Evolutionary conservation across 2,113 vertebrate species (phyloP).

Genomic region (Campylomormyrus numenius): DNA sequence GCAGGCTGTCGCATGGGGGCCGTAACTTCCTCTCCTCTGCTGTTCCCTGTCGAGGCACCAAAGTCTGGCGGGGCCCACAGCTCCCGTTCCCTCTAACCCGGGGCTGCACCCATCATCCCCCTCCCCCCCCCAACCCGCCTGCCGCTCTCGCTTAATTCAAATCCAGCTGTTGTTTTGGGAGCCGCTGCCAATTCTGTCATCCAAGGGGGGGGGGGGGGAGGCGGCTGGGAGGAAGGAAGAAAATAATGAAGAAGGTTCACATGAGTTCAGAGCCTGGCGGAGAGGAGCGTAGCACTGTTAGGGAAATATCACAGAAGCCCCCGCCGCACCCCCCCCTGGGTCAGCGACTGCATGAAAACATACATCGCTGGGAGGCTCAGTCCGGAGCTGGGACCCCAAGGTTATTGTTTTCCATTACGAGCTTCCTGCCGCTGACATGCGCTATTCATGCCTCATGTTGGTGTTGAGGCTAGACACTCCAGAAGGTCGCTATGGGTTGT

Average conservation of each 20-base stretch:
- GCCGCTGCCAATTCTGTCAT: slow-evolving; percentile 28
- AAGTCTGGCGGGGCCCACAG: not conserved
- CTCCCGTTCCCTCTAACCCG: not conserved
- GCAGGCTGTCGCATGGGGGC: not conserved
- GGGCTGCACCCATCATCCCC: not conserved
- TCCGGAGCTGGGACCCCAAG: not conserved
- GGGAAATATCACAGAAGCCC: slow-evolving; percentile 25
- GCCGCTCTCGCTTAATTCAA: slow-evolving; percentile 24
- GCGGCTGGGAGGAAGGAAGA: slow-evolving; percentile 1
- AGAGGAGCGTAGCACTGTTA: slow-evolving; percentile 24
- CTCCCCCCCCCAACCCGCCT: not conserved
- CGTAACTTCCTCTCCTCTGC: not conserved
- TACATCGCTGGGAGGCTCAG: not conserved
- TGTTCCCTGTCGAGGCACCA: not conserved
- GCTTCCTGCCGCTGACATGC: not conserved
- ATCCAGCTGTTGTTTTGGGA: slow-evolving; percentile 44
- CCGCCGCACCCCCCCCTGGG: not conserved
- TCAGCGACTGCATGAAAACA: slow-evolving; percentile 1
- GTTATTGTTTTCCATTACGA: slow-evolving; percentile 13
- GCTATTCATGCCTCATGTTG: not conserved
- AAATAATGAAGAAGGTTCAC: slow-evolving; percentile 45
- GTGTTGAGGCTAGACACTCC: slow-evolving; percentile 1
- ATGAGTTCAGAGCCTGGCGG: slow-evolving; percentile 29
- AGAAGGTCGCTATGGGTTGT: not conserved
- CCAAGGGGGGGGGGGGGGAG: not conserved